Evolutionary conservation across 2,797 vertebrate species (phyloP).

Genomic region (Zalophus californianus): DNA sequence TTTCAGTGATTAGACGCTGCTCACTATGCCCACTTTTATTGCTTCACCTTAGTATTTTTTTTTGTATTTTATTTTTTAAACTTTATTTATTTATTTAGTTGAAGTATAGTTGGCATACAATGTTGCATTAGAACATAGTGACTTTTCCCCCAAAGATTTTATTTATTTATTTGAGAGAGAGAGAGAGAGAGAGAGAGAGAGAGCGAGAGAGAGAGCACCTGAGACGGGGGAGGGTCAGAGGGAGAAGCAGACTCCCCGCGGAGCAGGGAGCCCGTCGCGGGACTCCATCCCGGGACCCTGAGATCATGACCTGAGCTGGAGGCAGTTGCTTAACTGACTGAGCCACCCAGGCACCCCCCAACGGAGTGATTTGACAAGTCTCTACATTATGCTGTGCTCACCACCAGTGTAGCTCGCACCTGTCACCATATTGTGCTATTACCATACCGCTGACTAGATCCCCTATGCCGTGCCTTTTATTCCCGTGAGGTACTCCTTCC

Average conservation of each 20-base stretch:
- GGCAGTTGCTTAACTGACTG: rapidly evolving
- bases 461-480: not conserved
- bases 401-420: no score
- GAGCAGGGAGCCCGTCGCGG: no score
- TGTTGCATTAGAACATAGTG: not conserved
- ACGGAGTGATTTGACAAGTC: not conserved
- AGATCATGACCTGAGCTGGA: no score
- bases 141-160: no score
- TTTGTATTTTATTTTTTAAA: not conserved
- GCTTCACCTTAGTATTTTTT: not conserved
- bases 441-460: not conserved
- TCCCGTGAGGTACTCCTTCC: not conserved
- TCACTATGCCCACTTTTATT: not conserved
- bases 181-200: no score
- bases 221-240: no score
- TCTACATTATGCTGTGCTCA: not conserved
- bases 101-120: not conserved
- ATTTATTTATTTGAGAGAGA: no score
- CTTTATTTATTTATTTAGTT: not conserved
- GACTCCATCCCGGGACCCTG: no score
- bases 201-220: no score
- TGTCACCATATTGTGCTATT: not conserved
- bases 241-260: no score
- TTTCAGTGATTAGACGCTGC: not conserved
- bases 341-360: not conserved